Evolutionary conservation across 2,888 invertebrate species (phyloP), one percentile per base, ranked within the genome.

Genomic region (Protonemura montana): DNA sequence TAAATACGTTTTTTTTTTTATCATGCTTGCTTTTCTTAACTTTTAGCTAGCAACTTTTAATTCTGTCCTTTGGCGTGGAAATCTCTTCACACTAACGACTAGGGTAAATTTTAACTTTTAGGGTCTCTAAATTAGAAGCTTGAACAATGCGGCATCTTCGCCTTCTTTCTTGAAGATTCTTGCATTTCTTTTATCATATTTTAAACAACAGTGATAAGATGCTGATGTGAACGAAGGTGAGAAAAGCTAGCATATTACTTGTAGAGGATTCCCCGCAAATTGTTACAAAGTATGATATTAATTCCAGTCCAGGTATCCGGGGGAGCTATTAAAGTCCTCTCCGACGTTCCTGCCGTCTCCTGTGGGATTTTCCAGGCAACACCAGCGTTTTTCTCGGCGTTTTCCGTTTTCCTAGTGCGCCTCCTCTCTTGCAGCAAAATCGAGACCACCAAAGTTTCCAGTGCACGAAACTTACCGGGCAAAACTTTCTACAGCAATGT

Each of bases 221-320:
- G 13, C 21, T 21, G 1, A 10, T 21, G 16, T 21, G 21, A 59
- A 21, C 7, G 13, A 16, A 59, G 59, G 59, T 59, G 59, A 59
- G 59, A 59, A 59, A 59, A 59, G 59, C 59, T 21, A 21, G 59
- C 59, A 21, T 59, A 59, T 59, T 59, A 59, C 59, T 59, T 21
- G 59, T 10, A 10, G 21, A 59, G 59, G 59, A 59, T 59, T 59
- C 21, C 21, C 59, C 21, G 7, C 59, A 59, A 59, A 59, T 59
- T 59, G 59, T 59, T 59, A 59, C 59, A 59, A 59, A 59, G 59
- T 59, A 59, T 59, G 59, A 59, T 59, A 59, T 59, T 59, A 59
- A 59, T 59, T 59, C 21, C 59, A 59, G 59, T 3, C 13, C 59
- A 59, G 59, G 59, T 59, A 59, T 59, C 59, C 59, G 13, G 21